These are phyloP conservation scores for Cryptomyrus ogoouensis DNA, from an alignment of 2,113 vertebrate genomes.

Conservation along the genomic window DNA sequence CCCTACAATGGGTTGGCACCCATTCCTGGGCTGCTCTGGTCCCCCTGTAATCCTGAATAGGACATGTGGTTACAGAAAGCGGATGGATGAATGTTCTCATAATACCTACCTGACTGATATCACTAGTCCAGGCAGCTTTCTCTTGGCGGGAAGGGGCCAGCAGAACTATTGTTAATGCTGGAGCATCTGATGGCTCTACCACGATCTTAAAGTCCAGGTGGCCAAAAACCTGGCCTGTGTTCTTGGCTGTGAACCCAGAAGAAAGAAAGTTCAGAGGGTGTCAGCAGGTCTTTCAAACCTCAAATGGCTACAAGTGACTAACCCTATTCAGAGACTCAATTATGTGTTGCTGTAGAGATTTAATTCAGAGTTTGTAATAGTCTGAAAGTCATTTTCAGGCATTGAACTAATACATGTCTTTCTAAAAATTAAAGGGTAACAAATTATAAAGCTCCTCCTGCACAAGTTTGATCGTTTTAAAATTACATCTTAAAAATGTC, in stretches of 20 bases:
- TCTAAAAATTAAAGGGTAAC: not conserved
- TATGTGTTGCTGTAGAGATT: not conserved
- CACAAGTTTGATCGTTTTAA: not conserved
- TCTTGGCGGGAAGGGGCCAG: conserved; percentile 89
- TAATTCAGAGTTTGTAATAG: not conserved
- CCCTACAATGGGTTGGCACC: not conserved
- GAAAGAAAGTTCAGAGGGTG: not conserved
- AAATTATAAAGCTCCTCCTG: not conserved
- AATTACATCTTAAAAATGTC: not conserved
- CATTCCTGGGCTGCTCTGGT: not conserved
- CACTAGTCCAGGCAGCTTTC: conserved; percentile 96
- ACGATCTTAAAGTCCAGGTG: conserved; percentile 96
- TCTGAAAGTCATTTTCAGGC: not conserved
- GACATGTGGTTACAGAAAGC: not conserved
- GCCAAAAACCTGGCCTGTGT: conserved; percentile 83
- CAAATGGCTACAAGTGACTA: not conserved
- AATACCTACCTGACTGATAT: conserved; percentile 87
- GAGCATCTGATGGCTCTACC: conserved; percentile 76
- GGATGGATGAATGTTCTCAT: not conserved
- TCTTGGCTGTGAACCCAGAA: conserved; percentile 65
- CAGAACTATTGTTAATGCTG: conserved; percentile 86
- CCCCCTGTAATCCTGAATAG: not conserved
- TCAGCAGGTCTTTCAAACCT: not conserved
- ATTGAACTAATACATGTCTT: not conserved
- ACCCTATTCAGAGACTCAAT: not conserved